Conservation (phyloP, 2,888 invertebrate genomes). For the Actias luna region DNA sequence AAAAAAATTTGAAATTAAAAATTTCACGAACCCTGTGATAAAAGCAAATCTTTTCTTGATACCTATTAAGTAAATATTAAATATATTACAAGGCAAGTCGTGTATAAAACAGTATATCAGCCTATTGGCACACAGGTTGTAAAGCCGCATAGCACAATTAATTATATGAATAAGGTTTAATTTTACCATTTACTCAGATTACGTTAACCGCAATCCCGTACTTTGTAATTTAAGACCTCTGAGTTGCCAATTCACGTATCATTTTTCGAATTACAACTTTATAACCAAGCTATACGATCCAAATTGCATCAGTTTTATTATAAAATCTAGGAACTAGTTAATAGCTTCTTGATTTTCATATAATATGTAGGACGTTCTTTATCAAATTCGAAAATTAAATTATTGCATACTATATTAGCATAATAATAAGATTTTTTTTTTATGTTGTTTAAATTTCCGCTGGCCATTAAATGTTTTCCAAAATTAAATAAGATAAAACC, state of each 20-base stretch:
- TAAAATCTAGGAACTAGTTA: neutral
- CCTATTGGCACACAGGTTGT: constrained; percentile 26
- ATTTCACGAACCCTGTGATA: neutral
- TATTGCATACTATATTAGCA: neutral
- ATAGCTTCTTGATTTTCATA: neutral
- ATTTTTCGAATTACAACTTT: constrained; percentile 30
- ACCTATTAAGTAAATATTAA: neutral
- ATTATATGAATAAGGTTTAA: constrained; percentile 37
- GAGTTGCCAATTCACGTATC: constrained; percentile 28
- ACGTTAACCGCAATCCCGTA: constrained; percentile 53
- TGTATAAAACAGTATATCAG: constrained; percentile 1
- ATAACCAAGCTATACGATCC: constrained; percentile 30
- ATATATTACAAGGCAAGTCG: neutral
- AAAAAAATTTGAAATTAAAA: neutral
- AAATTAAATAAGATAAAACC: too few relatives aligned
- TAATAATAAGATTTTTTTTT: too few relatives aligned
- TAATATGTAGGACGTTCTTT: neutral
- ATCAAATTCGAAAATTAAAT: neutral
- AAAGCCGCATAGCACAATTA: constrained; percentile 33
- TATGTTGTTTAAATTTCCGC: too few relatives aligned
- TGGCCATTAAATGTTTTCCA: too few relatives aligned
- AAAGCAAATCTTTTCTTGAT: neutral
- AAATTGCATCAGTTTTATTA: constrained; percentile 23
- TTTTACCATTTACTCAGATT: constrained; percentile 58
- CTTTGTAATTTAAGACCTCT: constrained; percentile 48